These are phyloP conservation scores for Aphelenchoides bicaudatus DNA, from an alignment of 2,888 invertebrate species.

Conservation along the genomic window DNA sequence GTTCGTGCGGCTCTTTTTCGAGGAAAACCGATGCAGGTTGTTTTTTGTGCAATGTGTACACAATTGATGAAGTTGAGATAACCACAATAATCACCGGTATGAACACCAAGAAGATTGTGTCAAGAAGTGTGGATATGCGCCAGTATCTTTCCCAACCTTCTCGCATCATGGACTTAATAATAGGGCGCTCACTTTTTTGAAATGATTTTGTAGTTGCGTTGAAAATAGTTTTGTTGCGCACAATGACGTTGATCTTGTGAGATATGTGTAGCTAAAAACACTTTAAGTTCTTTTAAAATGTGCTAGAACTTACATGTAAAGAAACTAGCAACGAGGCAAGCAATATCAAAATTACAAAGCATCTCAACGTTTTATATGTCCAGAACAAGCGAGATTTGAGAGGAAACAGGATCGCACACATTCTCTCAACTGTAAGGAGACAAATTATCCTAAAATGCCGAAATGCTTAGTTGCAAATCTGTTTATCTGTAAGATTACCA, in stretches of 20 bases:
- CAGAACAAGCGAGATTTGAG: conserved; percentile 31
- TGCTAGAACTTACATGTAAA: no score
- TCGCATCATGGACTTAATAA: conserved; percentile 1
- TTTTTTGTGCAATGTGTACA: conserved; percentile 22
- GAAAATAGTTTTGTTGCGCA: conserved; percentile 23
- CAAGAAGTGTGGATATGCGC: conserved; percentile 25
- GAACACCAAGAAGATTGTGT: conserved; percentile 37
- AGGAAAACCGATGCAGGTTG: neutral
- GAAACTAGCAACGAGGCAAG: conserved; percentile 26
- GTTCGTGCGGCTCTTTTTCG: no score
- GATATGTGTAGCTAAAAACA: conserved; percentile 35
- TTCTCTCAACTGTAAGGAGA: conserved; percentile 35
- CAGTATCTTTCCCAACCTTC: conserved; percentile 25
- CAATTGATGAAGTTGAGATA: conserved; percentile 29
- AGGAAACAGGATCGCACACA: conserved; percentile 34
- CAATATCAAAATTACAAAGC: conserved; percentile 26
- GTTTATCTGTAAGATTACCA: conserved; percentile 23
- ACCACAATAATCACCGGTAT: conserved; percentile 37
- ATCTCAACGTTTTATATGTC: conserved; percentile 29
- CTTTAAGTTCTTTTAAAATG: no score
- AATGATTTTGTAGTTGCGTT: conserved; percentile 2
- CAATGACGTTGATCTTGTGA: conserved; percentile 24
- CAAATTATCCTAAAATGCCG: conserved; percentile 34
- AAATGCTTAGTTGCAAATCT: neutral
- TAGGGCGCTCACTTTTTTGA: neutral